Evolutionary conservation across 2,113 vertebrate genomes (phyloP), one percentile per base, ranked within the genome.

Genomic region (Sakesphorus luctuosus): DNA sequence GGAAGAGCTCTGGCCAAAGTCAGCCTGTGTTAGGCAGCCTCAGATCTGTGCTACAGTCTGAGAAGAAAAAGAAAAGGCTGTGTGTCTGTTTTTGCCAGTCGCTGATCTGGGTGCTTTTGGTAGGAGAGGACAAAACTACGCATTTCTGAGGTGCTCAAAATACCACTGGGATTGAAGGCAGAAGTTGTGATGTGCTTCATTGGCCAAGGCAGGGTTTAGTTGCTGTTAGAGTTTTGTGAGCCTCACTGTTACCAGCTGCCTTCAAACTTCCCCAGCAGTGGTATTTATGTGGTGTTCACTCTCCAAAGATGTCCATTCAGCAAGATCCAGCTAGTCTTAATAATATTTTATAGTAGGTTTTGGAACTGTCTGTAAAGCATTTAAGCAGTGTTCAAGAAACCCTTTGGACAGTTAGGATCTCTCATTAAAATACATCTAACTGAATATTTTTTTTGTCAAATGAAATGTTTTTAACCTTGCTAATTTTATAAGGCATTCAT

Each of bases 181-280:
- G 87, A 59, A 65, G 10, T 38, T 9, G 6, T 9, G 35, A n/a
- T 49, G 44, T 1, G 0, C 18, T 66, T 87, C 56, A 10, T 67
- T 55, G n/a, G 33, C 13, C 0, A 3, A 44, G 0, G 1, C 4
- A 25, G n/a, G 9, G 18, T 17, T 87, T 74, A 69, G 21, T 35
- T 59, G 33, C 52, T 50, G 0, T 86, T n/a, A 47, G 29, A 53
- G 17, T 9, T 56, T 19, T 2, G 2, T 55, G 44, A 84, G 35
- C 43, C 73, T 88, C 0, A 0, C 28, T 46, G 18, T 43, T 93
- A 38, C 9, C 62, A 62, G 33, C 29, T 77, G 71, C 46, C n/a
- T 83, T 77, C 82, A 40, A 84, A 38, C 68, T 82, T 78, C 38
- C 33, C 40, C 26, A 72, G 0, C 61, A 50, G 61, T 46, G 31